phyloP scores from a whole-genome alignment of 2,888 invertebrate species.

The Toxonevra muliebris region DNA sequence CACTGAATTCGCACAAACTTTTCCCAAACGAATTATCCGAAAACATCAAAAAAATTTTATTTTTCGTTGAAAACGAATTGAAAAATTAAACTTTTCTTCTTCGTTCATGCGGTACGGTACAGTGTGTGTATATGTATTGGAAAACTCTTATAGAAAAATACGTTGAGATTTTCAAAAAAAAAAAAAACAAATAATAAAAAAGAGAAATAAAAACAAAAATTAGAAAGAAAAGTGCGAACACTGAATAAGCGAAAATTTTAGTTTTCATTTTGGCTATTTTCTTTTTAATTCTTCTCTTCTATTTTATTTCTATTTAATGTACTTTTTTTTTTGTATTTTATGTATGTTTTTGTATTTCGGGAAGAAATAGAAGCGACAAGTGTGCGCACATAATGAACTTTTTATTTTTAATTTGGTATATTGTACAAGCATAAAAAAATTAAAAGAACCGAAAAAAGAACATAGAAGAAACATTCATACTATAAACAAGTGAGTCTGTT shows the following conservation, averaged over 20 bases:
- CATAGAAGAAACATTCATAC: too few species aligned
- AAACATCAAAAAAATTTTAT: slow-evolving; percentile 33
- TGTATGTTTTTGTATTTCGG: too few species aligned
- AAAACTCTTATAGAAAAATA: neutral
- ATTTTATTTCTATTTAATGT: slow-evolving; percentile 6
- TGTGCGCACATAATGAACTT: too few species aligned
- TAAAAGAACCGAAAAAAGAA: too few species aligned
- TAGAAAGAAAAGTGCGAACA: slow-evolving; percentile 17
- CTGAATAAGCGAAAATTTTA: neutral
- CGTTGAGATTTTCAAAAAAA: neutral
- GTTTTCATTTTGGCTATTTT: slow-evolving; percentile 7
- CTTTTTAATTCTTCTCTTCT: slow-evolving; percentile 15
- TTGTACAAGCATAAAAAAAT: too few species aligned
- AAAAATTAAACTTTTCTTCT: slow-evolving; percentile 5
- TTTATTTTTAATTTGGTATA: too few species aligned
- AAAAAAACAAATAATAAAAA: neutral
- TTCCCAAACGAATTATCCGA: slow-evolving; percentile 34
- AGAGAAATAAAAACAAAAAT: neutral
- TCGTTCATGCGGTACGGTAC: slow-evolving; percentile 1
- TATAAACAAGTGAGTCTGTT: too few species aligned
- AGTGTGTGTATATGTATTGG: neutral
- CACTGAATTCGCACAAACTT: slow-evolving; percentile 63
- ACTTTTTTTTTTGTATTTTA: neutral
- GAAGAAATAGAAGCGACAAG: too few species aligned
- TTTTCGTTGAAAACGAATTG: slow-evolving; percentile 16